Base-by-base conservation (phyloP, 2,797 vertebrate genomes). In the Sebastes hubbsi region DNA sequence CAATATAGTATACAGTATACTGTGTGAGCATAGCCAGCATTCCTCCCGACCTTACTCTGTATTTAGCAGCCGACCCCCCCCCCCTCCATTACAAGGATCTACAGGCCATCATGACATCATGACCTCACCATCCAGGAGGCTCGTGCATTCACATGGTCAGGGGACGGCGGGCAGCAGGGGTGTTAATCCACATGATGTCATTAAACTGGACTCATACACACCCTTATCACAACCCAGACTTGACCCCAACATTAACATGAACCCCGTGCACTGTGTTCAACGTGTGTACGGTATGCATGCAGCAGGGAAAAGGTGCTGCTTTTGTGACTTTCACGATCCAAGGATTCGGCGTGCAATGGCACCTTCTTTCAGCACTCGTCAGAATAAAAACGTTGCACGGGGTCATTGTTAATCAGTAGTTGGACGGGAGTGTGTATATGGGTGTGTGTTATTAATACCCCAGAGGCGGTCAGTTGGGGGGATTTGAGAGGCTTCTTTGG, bases 111-210 rank as follows among this genome's bases (percentile, higher is more conserved):
- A 93, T 95, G 93, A 95, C 90, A 60, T 88, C 90, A 93, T 95
- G 93, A 95, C 90, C 93, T 95, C 94, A 95, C 87, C 90, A 88
- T 91, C 80, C 82, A 89, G 83, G 93, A 94, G 94, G 93, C 90
- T 89, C 9, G 81, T 89, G 87, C 90, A 90, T 94, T 85, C 92
- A 92, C 90, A 87, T 83, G 85, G 84, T 89, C 74, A 24, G 79
- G 81, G 82, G 86, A 83, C 20, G 59, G 60, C 13, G 76, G 87
- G 81, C 60, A 81, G 81, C 82, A 60, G 62, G 73, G 83, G 93
- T 95, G 90, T 93, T 92, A 72, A 91, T 92, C 94, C 93, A 93
- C 92, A 94, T 95, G 94, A 94, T 94, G 94, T 95, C 91, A 95
- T 92, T 91, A 87, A 90, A 92, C 70, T 87, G 72, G 79, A 92